Conservation (phyloP, 2,113 vertebrate genomes). For the Marcusenius ussheri region DNA sequence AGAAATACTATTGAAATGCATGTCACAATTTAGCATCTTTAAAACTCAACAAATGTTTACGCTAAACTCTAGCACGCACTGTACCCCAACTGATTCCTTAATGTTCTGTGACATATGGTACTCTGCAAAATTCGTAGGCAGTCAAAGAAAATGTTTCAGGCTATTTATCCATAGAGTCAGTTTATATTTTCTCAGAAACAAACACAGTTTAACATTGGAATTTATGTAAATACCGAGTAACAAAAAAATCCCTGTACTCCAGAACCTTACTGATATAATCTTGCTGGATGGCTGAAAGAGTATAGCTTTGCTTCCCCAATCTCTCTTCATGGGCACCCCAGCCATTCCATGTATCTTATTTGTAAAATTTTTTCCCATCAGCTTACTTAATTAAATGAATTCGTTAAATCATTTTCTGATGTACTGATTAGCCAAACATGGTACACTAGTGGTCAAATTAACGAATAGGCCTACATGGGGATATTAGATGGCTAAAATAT, state of each 20-base stretch:
- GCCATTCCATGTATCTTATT: background rate
- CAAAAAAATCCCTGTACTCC: background rate
- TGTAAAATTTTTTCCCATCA: background rate
- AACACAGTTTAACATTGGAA: background rate
- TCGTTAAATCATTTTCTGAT: background rate
- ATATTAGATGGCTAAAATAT: background rate
- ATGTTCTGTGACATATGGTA: background rate
- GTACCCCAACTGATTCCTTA: background rate
- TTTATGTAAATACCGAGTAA: background rate
- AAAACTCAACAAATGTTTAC: background rate
- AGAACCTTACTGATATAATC: background rate
- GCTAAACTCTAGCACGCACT: background rate
- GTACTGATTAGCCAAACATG: background rate
- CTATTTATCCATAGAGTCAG: background rate
- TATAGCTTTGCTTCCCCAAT: background rate
- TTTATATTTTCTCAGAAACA: background rate
- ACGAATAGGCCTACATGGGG: background rate
- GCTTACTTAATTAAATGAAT: background rate
- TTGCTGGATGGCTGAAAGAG: background rate
- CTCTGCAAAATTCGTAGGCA: background rate
- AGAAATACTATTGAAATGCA: background rate
- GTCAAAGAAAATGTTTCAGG: background rate
- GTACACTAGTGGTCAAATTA: background rate
- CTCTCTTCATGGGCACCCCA: background rate
- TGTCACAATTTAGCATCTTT: background rate